A percentile compares a stretch with the other conserved stretches of the same genome.
These are phyloP conservation scores for Caenorhabditis sp. DNA, from an alignment of 2,888 invertebrate species.

Conservation along the genomic window DNA sequence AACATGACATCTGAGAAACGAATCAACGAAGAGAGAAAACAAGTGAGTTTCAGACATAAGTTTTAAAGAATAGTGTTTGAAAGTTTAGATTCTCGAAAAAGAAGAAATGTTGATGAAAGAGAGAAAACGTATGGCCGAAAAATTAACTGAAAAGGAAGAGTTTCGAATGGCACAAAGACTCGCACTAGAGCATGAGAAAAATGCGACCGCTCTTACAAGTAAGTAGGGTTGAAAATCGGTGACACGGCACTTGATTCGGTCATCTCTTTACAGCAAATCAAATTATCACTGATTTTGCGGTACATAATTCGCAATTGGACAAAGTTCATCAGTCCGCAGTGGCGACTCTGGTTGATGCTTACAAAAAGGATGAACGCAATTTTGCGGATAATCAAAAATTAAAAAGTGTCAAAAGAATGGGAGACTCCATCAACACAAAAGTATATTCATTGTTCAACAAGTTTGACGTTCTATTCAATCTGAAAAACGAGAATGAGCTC, in stretches of 20 bases:
- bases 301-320: not conserved
- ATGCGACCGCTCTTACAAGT: not conserved
- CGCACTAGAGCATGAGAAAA: not conserved
- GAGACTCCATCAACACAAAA: not conserved
- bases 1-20: not conserved
- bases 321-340: not conserved
- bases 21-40: not conserved
- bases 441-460: not conserved
- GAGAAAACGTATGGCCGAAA: not conserved
- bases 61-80: too few species aligned
- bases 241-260: not conserved
- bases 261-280: not conserved
- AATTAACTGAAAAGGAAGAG: not conserved
- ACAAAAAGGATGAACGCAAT: not conserved
- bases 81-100: not conserved
- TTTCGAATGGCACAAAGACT: not conserved
- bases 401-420: not conserved
- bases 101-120: not conserved
- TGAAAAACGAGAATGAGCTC: not conserved
- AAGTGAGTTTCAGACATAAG: not conserved
- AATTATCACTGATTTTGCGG: not conserved
- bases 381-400: not conserved
- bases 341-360: not conserved
- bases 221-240: not conserved
- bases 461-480: not conserved